Conservation (phyloP, 2,113 vertebrate genomes). For the Poecile atricapillus region DNA sequence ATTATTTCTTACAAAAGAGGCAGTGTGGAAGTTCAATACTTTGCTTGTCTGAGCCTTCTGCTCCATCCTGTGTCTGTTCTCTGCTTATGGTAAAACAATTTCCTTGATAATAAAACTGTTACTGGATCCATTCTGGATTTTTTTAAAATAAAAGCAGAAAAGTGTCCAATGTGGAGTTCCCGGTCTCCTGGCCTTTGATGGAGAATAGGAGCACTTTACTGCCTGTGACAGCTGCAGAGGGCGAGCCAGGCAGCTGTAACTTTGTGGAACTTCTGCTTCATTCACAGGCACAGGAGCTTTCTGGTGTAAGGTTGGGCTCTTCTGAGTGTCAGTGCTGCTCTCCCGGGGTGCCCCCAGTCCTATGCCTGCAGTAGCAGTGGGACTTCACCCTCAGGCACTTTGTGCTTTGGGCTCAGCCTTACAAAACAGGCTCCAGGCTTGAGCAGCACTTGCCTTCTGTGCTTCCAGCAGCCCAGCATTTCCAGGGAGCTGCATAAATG, state of each 20-base stretch:
- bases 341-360: accelerated
- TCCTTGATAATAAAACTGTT: constrained; percentile 68
- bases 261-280: neutral
- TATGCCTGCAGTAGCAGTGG: neutral
- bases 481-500: no score
- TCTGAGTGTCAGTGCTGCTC: neutral
- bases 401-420: neutral
- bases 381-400: neutral
- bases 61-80: constrained; percentile 59
- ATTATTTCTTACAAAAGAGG: neutral
- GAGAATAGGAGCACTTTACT: accelerated
- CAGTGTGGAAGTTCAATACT: neutral
- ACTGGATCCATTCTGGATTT: constrained; percentile 63
- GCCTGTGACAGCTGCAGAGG: neutral
- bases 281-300: neutral
- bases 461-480: neutral
- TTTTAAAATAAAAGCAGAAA: constrained; percentile 68
- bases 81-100: constrained; percentile 50
- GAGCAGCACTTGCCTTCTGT: neutral
- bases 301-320: neutral
- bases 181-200: neutral
- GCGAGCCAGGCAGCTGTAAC: neutral
- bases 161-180: neutral
- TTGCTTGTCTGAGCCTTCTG: constrained; percentile 58
- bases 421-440: accelerated